Evolutionary conservation across 2,888 invertebrate species (phyloP), one percentile per base, ranked within the genome.

Genomic region (Altica lythri): DNA sequence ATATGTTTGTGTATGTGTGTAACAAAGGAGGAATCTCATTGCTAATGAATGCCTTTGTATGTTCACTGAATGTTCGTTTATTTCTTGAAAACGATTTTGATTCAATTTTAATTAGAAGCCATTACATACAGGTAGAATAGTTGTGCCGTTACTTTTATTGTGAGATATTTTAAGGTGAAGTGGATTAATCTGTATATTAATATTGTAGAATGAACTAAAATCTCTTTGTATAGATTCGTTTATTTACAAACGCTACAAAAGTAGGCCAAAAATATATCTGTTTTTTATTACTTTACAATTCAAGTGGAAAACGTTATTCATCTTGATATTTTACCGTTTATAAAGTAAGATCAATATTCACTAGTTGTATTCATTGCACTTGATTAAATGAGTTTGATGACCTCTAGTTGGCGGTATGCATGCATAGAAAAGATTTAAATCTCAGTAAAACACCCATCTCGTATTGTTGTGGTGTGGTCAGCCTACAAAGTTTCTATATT

Each of bases 21-120:
- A 43, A 53, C 44, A 49, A 47, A 53, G 47, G 45, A 40, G 27
- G 38, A 51, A 52, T 55, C 42, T 45, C 55, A 34, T 18, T 46
- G 45, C 38, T 58, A 48, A 47, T 44, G 46, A 58, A 52, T 44
- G 47, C 52, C 48, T 55, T 54, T 48, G 52, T 48, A 30, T 34
- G 29, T 35, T 25, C 38, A 48, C 27, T 53, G 14, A 38, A 43
- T 30, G 37, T 37, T 45, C 42, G 29, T 58, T 55, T 52, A 29
- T 47, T 57, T 43, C 50, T 53, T 40, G 25, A 57, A 57, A 53
- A 35, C 38, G 35, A 46, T 49, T 57, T 44, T 37, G 43, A 49
- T 53, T 53, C 45, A 45, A 53, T 57, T 53, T 53, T 50, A 57
- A 57, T 57, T 57, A 53, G 27, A 49, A 45, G 53, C 29, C 25